Base-by-base conservation (phyloP, 2,888 invertebrate species). In the Ophion slaviceki region DNA sequence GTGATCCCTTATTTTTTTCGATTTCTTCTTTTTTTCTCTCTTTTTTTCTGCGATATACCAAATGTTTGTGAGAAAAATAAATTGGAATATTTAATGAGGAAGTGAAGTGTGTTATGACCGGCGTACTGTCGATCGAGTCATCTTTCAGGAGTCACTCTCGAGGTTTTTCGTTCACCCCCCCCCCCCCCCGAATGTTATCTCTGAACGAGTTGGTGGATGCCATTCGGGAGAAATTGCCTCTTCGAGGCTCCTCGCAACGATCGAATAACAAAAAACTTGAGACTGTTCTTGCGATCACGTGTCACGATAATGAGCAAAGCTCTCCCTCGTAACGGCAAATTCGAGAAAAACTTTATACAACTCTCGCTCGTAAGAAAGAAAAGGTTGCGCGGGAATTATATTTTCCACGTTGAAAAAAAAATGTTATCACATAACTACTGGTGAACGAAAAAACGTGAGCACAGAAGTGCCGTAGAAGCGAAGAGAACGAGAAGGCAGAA, bases 101-200 rank as follows among this genome's bases (percentile, higher is more conserved):
- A 24, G 8, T 8, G 32, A 59, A 40, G 14, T 40, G 32, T 28
- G 67, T 11, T 71, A 72, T 53, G 11, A 53, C 14, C 4, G 32
- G 45, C 62, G 66, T 14, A 67, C 68, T 61, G 57, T 80, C 82
- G 79, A 82, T 85, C 80, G 79, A 77, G 66, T 75, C 75, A 45
- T 20, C 74, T 72, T 59, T 72, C 24, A 8, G 45, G 14, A 5
- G 40, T 72, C 32, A 17, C 57, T 20, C 17, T 2, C 11, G 14
- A 5, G 40, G 8, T 59, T 59, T 61, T 20, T 61, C 24, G 2
- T 24, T 61, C 2, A 53, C 53, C 14, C 14, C 53, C 14, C 14
- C 2, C 14, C 24, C 14, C 1, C 17, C 8, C 36, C 2, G 5
- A 53, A 14, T 17, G 2, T 57, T 53, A 7, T 6, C 2, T 57